A percentile compares a stretch with the other conserved stretches of the same genome.
Conservation (phyloP, 1,140 invertebrate genomes). For the Tetramorium parvispinum region DNA sequence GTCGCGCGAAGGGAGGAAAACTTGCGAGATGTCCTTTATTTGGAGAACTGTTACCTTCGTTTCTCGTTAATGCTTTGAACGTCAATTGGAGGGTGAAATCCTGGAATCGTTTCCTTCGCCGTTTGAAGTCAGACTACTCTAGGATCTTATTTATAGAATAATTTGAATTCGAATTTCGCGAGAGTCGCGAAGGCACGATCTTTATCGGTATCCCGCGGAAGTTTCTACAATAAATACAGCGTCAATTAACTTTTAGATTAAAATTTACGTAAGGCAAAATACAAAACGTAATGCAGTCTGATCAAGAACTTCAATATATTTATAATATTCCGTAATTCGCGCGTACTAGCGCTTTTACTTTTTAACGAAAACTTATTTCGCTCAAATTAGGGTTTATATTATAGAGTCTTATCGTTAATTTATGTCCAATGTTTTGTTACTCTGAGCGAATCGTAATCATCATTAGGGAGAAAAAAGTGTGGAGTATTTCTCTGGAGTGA, state of each 20-base stretch:
- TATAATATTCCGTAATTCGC: not conserved
- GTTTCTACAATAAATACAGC: conserved; percentile 13
- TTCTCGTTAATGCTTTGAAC: conserved; percentile 47
- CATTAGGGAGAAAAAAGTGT: not conserved
- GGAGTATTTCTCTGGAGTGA: not conserved
- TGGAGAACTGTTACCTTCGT: conserved; percentile 22
- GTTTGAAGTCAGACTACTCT: conserved; percentile 24
- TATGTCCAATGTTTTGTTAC: not conserved
- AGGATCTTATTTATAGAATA: conserved; percentile 50
- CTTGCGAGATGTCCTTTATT: conserved; percentile 40
- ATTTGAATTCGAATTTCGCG: conserved; percentile 50
- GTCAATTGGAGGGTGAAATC: conserved; percentile 55
- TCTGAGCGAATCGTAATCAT: not conserved
- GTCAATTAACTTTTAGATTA: conserved; percentile 24
- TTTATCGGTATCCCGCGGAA: not conserved
- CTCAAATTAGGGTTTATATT: not conserved
- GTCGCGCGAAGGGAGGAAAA: not conserved
- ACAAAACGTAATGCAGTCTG: not conserved
- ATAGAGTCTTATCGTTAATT: not conserved
- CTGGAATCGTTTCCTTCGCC: conserved; percentile 34
- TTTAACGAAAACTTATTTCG: not conserved
- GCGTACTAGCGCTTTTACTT: not conserved
- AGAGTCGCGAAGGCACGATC: not conserved
- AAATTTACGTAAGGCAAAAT: conserved; percentile 8
- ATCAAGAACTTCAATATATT: not conserved